These are phyloP conservation scores for Deilephila elpenor DNA, from an alignment of 2,888 invertebrate species.

Conservation along the genomic window DNA sequence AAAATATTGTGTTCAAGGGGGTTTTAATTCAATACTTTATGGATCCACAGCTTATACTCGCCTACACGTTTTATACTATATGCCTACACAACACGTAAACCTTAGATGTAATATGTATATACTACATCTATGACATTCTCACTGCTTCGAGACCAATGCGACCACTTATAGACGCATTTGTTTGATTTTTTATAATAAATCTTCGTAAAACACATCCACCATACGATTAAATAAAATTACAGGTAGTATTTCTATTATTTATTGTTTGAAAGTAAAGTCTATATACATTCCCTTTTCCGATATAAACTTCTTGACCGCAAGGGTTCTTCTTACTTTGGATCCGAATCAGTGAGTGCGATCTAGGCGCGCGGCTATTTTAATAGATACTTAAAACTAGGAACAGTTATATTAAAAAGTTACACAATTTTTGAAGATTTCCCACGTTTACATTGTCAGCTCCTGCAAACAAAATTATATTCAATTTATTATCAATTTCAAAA, in stretches of 20 bases:
- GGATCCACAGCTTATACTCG: too few species aligned
- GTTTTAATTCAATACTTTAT: too few species aligned
- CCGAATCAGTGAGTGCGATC: conserved; percentile 20
- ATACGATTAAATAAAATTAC: conserved; percentile 33
- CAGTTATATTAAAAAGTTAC: conserved; percentile 42
- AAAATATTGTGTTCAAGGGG: too few species aligned
- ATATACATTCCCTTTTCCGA: conserved; percentile 64
- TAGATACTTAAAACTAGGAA: conserved; percentile 67
- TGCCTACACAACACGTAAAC: too few species aligned
- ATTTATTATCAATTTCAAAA: conserved; percentile 18
- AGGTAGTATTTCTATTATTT: conserved; percentile 48
- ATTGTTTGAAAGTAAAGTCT: conserved; percentile 63
- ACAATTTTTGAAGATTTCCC: conserved; percentile 54
- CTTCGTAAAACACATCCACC: too few species aligned
- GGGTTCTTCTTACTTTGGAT: conserved; percentile 11
- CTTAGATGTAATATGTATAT: too few species aligned
- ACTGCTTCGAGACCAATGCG: too few species aligned
- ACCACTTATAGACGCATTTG: too few species aligned
- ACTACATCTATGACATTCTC: too few species aligned
- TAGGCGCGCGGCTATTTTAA: conserved; percentile 37
- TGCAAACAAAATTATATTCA: conserved; percentile 51
- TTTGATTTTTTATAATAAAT: too few species aligned
- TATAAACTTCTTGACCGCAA: conserved; percentile 32
- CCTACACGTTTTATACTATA: too few species aligned
- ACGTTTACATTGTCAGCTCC: conserved; percentile 85